Conservation (phyloP, 2,797 vertebrate genomes). For the Spheniscus humboldti region DNA sequence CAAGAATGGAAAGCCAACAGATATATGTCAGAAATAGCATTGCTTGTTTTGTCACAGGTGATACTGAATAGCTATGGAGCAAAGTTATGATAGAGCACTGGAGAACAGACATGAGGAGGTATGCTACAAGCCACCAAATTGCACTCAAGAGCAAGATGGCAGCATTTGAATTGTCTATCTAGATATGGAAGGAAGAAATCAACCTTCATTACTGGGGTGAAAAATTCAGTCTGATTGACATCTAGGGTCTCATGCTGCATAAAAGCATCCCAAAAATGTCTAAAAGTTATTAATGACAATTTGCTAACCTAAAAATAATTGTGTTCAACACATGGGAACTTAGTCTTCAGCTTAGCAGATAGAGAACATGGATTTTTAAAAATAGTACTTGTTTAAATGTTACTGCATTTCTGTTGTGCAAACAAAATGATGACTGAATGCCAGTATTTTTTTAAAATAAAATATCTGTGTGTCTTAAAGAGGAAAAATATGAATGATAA, state of each 20-base stretch:
- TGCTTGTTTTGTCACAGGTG: background rate
- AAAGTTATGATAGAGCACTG: fast-evolving
- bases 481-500: background rate
- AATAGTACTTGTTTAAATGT: background rate
- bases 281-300: background rate
- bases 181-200: background rate
- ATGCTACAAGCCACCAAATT: background rate
- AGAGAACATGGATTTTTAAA: background rate
- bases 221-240: background rate
- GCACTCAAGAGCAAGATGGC: background rate
- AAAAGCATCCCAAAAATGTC: background rate
- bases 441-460: background rate
- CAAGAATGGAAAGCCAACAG: background rate
- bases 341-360: background rate
- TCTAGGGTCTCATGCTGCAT: background rate
- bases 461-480: background rate
- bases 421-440: background rate
- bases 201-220: background rate
- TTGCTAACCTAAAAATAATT: background rate
- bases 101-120: background rate
- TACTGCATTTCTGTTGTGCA: background rate
- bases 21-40: background rate
- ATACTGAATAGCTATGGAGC: background rate
- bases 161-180: background rate
- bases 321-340: background rate